These are phyloP conservation scores for Sabellastarte sp. DNA, from an alignment of 2,888 invertebrate genomes.

Conservation along the genomic window DNA sequence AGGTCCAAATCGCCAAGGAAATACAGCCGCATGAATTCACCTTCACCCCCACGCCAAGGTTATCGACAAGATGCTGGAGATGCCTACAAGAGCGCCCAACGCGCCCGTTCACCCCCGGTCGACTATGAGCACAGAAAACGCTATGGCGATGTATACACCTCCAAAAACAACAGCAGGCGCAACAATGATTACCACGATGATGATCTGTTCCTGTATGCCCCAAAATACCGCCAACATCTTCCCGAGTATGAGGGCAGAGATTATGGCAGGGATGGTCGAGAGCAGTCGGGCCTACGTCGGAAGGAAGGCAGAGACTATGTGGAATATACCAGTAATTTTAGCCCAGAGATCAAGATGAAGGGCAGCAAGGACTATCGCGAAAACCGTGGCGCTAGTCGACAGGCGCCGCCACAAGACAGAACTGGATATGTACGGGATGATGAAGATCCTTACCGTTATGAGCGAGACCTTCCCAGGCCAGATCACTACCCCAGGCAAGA, in stretches of 20 bases:
- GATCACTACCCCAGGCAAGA: not conserved
- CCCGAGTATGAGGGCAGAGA: not conserved
- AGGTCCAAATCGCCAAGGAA: not conserved
- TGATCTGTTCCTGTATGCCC: constrained; percentile 10
- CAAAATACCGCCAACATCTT: not conserved
- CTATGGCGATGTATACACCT: not conserved
- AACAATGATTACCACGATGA: not conserved
- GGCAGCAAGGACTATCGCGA: not conserved
- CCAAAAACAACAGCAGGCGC: not conserved
- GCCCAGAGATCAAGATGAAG: not conserved
- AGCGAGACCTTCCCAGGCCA: not conserved
- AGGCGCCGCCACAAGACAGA: not conserved
- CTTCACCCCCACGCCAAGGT: not conserved
- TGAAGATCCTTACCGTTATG: not conserved
- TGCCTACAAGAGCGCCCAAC: not conserved
- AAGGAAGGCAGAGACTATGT: not conserved
- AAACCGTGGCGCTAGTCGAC: not conserved
- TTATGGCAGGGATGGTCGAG: no score
- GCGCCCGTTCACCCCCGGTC: not conserved
- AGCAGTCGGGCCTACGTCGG: no score
- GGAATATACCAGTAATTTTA: not conserved
- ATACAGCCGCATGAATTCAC: not conserved
- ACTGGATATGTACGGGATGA: not conserved
- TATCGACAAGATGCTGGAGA: not conserved
- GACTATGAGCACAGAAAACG: constrained; percentile 1